Conservation (phyloP, 2,888 invertebrate species). For the Notodonta dromedarius region DNA sequence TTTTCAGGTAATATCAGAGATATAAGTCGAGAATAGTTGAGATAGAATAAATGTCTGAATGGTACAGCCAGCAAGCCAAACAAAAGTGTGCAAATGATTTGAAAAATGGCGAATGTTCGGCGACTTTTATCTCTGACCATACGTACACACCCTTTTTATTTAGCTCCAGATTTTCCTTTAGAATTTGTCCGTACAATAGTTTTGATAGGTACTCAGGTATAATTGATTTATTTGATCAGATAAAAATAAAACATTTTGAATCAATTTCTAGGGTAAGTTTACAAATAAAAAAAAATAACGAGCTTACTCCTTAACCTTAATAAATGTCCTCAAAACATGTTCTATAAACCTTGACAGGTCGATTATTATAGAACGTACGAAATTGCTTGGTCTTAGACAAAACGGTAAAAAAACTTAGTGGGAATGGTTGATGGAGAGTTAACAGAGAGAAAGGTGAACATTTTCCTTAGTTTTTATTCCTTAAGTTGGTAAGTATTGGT, state of each 20-base stretch:
- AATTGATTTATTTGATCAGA: too few species aligned
- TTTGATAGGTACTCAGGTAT: too few species aligned
- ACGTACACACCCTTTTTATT: conserved; percentile 12
- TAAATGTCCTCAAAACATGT: not conserved
- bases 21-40: conserved; percentile 23
- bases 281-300: too few species aligned
- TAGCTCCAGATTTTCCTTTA: not conserved
- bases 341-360: not conserved
- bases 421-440: conserved; percentile 7
- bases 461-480: conserved; percentile 17
- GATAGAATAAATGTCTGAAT: conserved; percentile 20
- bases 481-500: conserved; percentile 17
- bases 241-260: too few species aligned
- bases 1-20: conserved; percentile 26
- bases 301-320: too few species aligned
- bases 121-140: too few species aligned
- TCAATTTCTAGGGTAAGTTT: too few species aligned
- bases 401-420: not conserved
- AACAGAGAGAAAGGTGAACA: conserved; percentile 27
- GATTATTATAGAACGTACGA: too few species aligned
- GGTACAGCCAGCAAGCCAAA: too few species aligned
- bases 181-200: not conserved
- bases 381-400: not conserved
- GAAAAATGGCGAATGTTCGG: too few species aligned
- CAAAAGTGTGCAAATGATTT: too few species aligned